phyloP scores from a whole-genome alignment of 2,888 invertebrate species.

The Lithophane ornitopus region DNA sequence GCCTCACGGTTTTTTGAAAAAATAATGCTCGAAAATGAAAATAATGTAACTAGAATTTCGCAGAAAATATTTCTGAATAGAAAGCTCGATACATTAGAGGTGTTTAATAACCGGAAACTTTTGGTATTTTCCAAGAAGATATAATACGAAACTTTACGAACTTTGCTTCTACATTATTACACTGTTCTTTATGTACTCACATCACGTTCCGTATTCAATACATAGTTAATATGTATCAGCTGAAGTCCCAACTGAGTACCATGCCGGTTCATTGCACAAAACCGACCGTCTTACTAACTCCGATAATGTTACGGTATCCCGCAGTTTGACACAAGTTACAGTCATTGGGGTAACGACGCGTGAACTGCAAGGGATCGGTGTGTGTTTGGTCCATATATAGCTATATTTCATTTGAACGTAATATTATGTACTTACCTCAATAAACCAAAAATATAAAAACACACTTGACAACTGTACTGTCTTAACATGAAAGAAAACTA shows the following conservation, averaged over 20 bases:
- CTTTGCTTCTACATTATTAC: not conserved
- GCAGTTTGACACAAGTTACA: constrained; percentile 23
- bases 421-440: no score
- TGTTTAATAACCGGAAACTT: not conserved
- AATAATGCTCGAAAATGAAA: not conserved
- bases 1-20: not conserved
- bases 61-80: not conserved
- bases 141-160: not conserved
- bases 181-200: not conserved
- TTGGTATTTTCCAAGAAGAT: not conserved
- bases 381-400: not conserved
- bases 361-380: not conserved
- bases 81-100: not conserved
- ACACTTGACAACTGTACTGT: not conserved
- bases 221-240: not conserved
- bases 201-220: constrained; percentile 1
- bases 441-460: no score
- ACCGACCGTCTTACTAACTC: constrained; percentile 7
- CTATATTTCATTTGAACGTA: no score
- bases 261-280: not conserved
- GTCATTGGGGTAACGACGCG: not conserved
- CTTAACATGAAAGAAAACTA: not conserved
- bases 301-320: constrained; percentile 1
- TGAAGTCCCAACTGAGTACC: constrained; percentile 1
- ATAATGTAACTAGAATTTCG: no score